Evolutionary conservation across 2,888 invertebrate genomes (phyloP), one percentile per base, ranked within the genome.

Genomic region (Thereva unica): DNA sequence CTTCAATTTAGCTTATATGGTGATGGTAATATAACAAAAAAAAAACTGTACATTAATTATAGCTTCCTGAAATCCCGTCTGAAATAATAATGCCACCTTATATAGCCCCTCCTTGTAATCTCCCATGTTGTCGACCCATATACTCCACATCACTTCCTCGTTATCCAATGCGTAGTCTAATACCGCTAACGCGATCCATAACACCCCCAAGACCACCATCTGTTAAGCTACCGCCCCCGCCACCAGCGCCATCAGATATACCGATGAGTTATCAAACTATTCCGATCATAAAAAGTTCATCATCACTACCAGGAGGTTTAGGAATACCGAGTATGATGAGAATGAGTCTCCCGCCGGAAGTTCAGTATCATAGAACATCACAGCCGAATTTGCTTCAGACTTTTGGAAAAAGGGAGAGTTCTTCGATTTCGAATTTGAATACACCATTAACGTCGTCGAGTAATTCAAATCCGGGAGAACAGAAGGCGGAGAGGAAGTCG

Each of bases 11-110:
- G 37, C 37, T 47, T 59, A 47, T 59, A 47, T 49, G 59, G 59
- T 59, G 59, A 59, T 59, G 59, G 59, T 59, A 45, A 57, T 47
- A 47, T 59, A 59, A 59, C 59, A 35, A 47, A 55, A 47, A n/a
- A 37, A 35, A n/a, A 47, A 59, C 38, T 38, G 23, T 23, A 23
- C 41, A 65, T 59, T 56, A 67, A 65, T 67, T 70, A 72, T 73
- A 80, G 80, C 75, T 80, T 71, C 78, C 80, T 73, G 80, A 80
- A 71, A 76, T 67, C 9, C 77, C 78, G 63, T 76, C 74, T 71
- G 80, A 80, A 78, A 78, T 80, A 78, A 74, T 79, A 64, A 80
- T 80, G 74, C 80, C 80, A 55, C 80, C 80, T 53, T 79, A 79
- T 68, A 79, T 80, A 71, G 79, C 79, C 66, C 80, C 76, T 61